Percentiles rank a stretch among this genome's conserved stretches.
These are phyloP conservation scores for Drosophila limbata DNA, from an alignment of 2,888 invertebrate genomes.

Conservation along the genomic window DNA sequence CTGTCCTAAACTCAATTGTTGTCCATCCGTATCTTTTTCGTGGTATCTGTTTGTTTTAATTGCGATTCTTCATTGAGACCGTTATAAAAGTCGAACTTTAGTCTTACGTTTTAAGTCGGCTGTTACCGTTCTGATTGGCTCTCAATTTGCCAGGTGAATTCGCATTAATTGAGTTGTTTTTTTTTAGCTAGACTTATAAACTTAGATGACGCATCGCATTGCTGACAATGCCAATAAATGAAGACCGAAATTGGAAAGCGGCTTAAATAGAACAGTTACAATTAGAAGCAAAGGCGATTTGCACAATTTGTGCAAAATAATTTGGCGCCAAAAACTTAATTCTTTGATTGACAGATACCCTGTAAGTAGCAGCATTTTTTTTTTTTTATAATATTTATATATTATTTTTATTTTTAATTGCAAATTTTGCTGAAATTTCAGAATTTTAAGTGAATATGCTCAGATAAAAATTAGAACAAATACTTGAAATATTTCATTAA, in stretches of 20 bases:
- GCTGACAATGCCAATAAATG: slow-evolving; percentile 34
- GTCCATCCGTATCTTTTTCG: slow-evolving; percentile 4
- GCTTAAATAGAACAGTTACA: slow-evolving; percentile 46
- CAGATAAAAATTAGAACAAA: too few relatives aligned
- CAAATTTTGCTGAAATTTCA: too few relatives aligned
- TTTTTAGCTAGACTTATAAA: slow-evolving; percentile 14
- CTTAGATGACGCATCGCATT: slow-evolving; percentile 28
- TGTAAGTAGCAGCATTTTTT: neutral
- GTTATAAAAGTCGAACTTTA: slow-evolving; percentile 39
- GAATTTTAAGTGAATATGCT: too few relatives aligned
- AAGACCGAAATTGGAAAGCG: slow-evolving; percentile 29
- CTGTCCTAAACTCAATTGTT: slow-evolving; percentile 30
- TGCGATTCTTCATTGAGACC: slow-evolving; percentile 31
- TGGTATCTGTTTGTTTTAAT: slow-evolving; percentile 43
- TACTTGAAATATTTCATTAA: too few relatives aligned
- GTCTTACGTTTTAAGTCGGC: slow-evolving; percentile 29
- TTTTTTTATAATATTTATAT: neutral
- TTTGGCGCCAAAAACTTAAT: neutral
- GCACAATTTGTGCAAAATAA: slow-evolving; percentile 34
- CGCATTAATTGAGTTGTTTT: slow-evolving; percentile 42
- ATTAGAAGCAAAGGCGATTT: slow-evolving; percentile 43
- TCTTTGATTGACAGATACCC: neutral
- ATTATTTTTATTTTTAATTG: too few relatives aligned
- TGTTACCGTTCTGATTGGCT: slow-evolving; percentile 59
- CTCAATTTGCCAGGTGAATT: slow-evolving; percentile 32